Base-by-base conservation (phyloP, 1,140 invertebrate genomes). In the Ridgeia piscesae region DNA sequence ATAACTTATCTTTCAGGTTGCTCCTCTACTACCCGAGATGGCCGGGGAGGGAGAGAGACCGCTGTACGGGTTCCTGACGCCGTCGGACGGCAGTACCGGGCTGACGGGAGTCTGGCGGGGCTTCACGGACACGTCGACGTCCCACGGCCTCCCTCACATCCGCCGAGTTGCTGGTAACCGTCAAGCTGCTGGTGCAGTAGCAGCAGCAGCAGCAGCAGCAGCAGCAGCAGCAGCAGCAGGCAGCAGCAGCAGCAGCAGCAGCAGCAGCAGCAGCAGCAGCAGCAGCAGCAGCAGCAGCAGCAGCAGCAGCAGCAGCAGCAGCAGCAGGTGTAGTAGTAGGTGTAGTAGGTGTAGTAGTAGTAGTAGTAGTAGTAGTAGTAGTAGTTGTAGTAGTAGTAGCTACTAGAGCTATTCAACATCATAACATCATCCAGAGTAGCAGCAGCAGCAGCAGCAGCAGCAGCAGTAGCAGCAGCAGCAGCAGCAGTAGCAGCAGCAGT, bases 361-460 rank as follows among this genome's bases (percentile, higher is more conserved):
- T n/a, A n/a, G n/a, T n/a, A 88, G 88, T n/a, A 88, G 88, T n/a
- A 88, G 88, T n/a, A 88, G 88, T n/a, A 88, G 88, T n/a, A 88
- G 88, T n/a, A 88, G 88, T n/a, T 27, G 88, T n/a, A 88, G 88
- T n/a, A 88, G 88, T n/a, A 88, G 88, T n/a, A n/a, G n/a, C n/a
- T n/a, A n/a, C n/a, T n/a, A n/a, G n/a, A n/a, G n/a, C n/a, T n/a
- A n/a, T n/a, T n/a, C n/a, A n/a, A n/a, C n/a, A n/a, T n/a, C n/a
- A n/a, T n/a, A n/a, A n/a, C n/a, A n/a, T n/a, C n/a, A n/a, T n/a
- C n/a, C n/a, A n/a, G n/a, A n/a, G n/a, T n/a, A 88, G 88, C 88
- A 88, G 88, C 88, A 88, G 88, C n/a, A n/a, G 88, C n/a, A n/a
- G 88, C n/a, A n/a, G 88, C n/a, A n/a, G 88, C n/a, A n/a, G 88